Conservation (phyloP, 2,888 invertebrate species). For the Ernsta delagoae region DNA sequence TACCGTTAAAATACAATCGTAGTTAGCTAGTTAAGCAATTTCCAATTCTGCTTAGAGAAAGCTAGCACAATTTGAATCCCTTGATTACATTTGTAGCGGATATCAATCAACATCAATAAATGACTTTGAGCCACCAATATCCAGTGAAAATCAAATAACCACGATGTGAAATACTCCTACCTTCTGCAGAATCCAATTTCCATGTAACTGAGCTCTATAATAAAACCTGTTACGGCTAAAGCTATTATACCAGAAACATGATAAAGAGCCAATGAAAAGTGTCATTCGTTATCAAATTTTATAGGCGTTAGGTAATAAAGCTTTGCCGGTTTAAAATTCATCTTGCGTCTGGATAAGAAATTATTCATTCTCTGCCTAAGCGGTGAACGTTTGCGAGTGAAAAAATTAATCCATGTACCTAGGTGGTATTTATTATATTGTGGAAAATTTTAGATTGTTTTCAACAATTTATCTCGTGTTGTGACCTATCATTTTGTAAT, state of each 20-base stretch:
- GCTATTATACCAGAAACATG: conserved; percentile 44
- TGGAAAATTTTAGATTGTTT: too few relatives aligned
- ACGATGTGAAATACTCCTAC: neutral
- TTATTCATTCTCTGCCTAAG: neutral
- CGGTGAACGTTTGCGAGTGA: neutral
- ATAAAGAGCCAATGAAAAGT: conserved; percentile 56
- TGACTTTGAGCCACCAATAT: neutral
- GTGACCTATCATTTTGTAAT: too few relatives aligned
- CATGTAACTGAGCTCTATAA: conserved; percentile 21
- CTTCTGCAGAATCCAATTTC: conserved; percentile 20
- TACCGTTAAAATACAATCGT: too few relatives aligned
- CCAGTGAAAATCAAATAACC: neutral
- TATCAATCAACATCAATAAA: neutral
- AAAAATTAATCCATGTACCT: too few relatives aligned
- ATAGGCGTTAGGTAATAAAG: conserved; percentile 38
- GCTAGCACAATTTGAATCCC: neutral
- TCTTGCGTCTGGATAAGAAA: neutral
- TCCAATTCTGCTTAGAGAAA: neutral
- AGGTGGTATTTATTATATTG: too few relatives aligned
- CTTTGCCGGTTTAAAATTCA: conserved; percentile 5
- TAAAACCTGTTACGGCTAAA: conserved; percentile 15
- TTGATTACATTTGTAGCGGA: neutral
- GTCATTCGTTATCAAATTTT: conserved; percentile 47
- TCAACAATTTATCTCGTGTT: too few relatives aligned
- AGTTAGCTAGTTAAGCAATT: too few relatives aligned